phyloP scores from a whole-genome alignment of 2,888 invertebrate genomes.

The Caenorhabditis sulstoni region DNA sequence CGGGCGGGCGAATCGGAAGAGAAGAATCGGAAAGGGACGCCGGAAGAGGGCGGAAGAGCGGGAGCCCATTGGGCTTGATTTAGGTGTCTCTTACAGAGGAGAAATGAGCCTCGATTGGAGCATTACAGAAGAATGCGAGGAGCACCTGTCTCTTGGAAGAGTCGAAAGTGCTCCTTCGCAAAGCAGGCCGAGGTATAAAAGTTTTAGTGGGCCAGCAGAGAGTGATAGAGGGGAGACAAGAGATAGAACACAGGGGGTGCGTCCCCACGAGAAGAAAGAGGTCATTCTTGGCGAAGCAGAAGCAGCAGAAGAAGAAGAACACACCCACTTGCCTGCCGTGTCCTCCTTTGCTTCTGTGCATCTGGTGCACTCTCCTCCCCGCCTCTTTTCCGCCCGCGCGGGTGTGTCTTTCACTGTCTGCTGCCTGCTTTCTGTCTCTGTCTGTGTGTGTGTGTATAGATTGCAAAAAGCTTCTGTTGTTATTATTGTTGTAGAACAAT shows the following conservation, averaged over 20 bases:
- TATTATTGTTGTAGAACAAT: slow-evolving; percentile 56
- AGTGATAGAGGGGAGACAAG: slow-evolving; percentile 42
- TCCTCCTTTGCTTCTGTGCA: slow-evolving; percentile 45
- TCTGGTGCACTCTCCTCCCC: slow-evolving; percentile 42
- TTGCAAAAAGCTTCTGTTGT: slow-evolving; percentile 57
- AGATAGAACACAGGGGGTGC: slow-evolving; percentile 22
- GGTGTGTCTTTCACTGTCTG: slow-evolving; percentile 14
- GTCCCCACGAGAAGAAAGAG: slow-evolving; percentile 5
- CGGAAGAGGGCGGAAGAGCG: slow-evolving; percentile 1
- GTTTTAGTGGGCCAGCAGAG: background rate
- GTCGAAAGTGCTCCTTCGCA: background rate
- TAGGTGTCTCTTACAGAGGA: no score
- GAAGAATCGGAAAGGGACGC: slow-evolving; percentile 18
- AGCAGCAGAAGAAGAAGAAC: no score
- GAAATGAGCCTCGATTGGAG: no score
- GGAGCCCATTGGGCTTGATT: no score
- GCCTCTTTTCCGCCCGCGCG: slow-evolving; percentile 31
- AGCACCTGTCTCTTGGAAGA: background rate
- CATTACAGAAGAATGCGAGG: no score
- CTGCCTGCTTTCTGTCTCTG: no score
- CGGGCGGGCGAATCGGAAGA: slow-evolving; percentile 31
- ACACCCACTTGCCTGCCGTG: slow-evolving; percentile 25
- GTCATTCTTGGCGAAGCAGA: slow-evolving; percentile 46
- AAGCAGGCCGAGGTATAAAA: background rate
- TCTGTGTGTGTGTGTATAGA: slow-evolving; percentile 52